These are phyloP conservation scores for Gavialis gangeticus DNA, from an alignment of 2,113 vertebrate species.

Conservation along the genomic window DNA sequence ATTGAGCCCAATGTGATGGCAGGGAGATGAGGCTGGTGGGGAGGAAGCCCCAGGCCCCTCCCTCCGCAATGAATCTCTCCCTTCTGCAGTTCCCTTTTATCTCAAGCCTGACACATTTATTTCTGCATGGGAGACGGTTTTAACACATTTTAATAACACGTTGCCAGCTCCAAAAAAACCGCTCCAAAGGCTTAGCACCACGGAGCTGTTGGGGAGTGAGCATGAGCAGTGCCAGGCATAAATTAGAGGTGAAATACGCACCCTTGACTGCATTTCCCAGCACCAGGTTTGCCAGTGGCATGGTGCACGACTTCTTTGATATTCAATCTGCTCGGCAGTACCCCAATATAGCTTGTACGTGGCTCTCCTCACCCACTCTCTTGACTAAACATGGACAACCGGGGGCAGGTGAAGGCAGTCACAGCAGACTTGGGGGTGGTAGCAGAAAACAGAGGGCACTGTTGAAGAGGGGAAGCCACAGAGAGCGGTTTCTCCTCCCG, in stretches of 20 bases:
- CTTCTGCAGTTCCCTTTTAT: constrained; percentile 14
- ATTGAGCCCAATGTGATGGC: constrained; percentile 24
- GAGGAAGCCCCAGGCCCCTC: background rate
- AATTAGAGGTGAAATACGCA: background rate
- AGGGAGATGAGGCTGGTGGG: constrained; percentile 11
- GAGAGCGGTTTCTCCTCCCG: background rate
- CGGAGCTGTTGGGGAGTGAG: constrained; percentile 19
- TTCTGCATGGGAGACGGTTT: constrained; percentile 52
- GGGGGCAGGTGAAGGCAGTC: background rate
- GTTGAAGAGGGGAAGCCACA: background rate
- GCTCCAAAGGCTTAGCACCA: background rate
- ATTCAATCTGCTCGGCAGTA: background rate
- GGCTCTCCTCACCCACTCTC: background rate
- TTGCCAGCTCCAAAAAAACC: constrained; percentile 44
- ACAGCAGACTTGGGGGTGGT: background rate
- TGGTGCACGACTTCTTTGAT: background rate
- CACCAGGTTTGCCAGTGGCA: rapidly evolving
- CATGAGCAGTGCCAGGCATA: rapidly evolving
- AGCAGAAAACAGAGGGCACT: background rate
- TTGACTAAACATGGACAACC: background rate
- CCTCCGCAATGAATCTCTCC: background rate
- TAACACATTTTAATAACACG: constrained; percentile 57
- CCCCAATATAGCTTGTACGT: background rate
- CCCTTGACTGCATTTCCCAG: background rate
- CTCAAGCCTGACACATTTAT: constrained; percentile 53